Conservation (phyloP, 1,140 invertebrate genomes). For the Branchinecta lynchi region DNA sequence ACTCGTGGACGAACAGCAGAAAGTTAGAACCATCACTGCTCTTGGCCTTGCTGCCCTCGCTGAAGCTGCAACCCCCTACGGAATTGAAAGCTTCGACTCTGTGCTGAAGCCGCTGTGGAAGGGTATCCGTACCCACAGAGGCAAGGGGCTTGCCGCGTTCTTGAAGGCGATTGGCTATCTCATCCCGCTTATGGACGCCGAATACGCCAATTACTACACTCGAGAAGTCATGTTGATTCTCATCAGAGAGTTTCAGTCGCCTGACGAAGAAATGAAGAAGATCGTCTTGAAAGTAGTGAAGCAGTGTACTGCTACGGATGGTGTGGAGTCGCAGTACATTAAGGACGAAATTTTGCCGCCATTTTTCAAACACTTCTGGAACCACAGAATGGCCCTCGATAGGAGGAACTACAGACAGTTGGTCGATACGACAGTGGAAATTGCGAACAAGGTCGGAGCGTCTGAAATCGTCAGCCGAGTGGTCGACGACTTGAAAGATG, state of each 20-base stretch:
- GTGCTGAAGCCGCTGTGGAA: slow-evolving; percentile 98
- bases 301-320: slow-evolving; percentile 98
- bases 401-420: slow-evolving; percentile 79
- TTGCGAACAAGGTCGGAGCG: slow-evolving; percentile 96
- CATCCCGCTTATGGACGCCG: slow-evolving; percentile 98
- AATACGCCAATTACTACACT: slow-evolving; percentile 99
- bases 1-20: slow-evolving; percentile 69
- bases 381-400: slow-evolving; percentile 97
- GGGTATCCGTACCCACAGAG: slow-evolving; percentile 92
- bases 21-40: slow-evolving; percentile 92
- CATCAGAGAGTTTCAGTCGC: slow-evolving; percentile 97
- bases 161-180: slow-evolving; percentile 98
- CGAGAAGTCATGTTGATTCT: slow-evolving; percentile 99
- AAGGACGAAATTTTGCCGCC: slow-evolving; percentile 97
- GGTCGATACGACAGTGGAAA: slow-evolving; percentile 98
- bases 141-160: slow-evolving; percentile 97
- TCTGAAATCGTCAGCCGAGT: slow-evolving; percentile 97
- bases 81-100: slow-evolving; percentile 98
- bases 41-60: slow-evolving; percentile 92
- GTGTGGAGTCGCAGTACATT: slow-evolving; percentile 97
- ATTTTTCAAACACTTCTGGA: slow-evolving; percentile 99
- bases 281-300: slow-evolving; percentile 99
- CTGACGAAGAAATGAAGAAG: slow-evolving; percentile 99
- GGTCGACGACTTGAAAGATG: slow-evolving; percentile 97
- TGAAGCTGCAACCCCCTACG: slow-evolving; percentile 96